Evolutionary conservation across 2,797 vertebrate species (phyloP), one percentile per base, ranked within the genome.

Genomic region (Argentina silus): DNA sequence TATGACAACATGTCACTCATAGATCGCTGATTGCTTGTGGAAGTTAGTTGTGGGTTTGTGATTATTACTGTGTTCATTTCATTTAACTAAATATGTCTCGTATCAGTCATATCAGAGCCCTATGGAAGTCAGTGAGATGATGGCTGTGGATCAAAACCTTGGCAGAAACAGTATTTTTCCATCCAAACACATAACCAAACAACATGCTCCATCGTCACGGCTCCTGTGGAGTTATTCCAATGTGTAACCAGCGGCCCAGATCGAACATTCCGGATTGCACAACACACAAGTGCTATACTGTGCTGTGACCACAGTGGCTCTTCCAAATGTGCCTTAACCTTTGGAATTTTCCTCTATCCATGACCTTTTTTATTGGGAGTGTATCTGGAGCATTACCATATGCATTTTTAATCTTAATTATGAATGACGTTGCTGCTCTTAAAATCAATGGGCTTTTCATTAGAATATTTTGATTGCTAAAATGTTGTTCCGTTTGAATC

Each of bases 1-100:
- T 76, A 76, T 76, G 45, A 63, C 76, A 78, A 57, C n/a, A 53
- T 27, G 74, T 50, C 68, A 72, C 65, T 63, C 68, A 67, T 19
- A 48, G 4, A 75, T 67, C 44, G 23, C n/a, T 87, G 55, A 87
- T 72, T 77, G 48, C 78, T 81, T 70, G 70, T 78, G 81, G 76
- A 82, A 75, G 75, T 80, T 73, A 83, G 75, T 43, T 75, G 69
- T 70, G 6, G 27, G 63, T 7, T 64, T 81, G 27, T 12, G 69
- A 50, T 72, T 65, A 75, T 64, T 72, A 76, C 77, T 69, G 55
- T 11, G 21, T 61, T 36, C n/a, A 10, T 10, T 8, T 3, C 7
- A 10, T 11, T 57, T 19, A 60, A 11, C 3, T 11, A 12, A 7
- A 60, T 57, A 17, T 57, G 17, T 8, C 17, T 10, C 8, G 8